Base-by-base conservation (phyloP, 2,888 invertebrate genomes). In the Amphipyra berbera region DNA sequence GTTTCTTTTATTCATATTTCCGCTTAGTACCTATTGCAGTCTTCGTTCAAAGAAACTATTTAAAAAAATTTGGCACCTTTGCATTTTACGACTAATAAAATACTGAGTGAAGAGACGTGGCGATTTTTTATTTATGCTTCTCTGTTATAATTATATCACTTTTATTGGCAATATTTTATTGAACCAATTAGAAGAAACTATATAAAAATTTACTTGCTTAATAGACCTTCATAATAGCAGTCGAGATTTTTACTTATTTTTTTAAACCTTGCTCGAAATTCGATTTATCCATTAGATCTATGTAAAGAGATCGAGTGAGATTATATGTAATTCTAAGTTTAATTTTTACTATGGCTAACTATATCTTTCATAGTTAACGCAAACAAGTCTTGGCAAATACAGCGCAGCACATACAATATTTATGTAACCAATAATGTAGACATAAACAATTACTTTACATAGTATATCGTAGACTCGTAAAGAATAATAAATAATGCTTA, bases 1-100 rank as follows among this genome's bases (percentile, higher is more conserved):
- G 71, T 64, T 76, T 73, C n/a, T 78, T 79, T 72, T 66, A 46
- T 40, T 52, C 14, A 6, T 27, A 45, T 54, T 45, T 42, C n/a
- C 50, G 40, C 13, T 12, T n/a, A 38, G 7, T 37, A 40, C 27
- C 45, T 61, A 9, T 59, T 55, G n/a, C 10, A 35, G 14, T 6
- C 2, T 46, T 42, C 21, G 35, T 13, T 35, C 15, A 14, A 30
- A 40, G 4, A 10, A 41, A 37, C 3, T 52, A 52, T 13, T 38
- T n/a, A n/a, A n/a, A n/a, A n/a, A 8, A n/a, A n/a, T 37, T 46
- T 69, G 48, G 48, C 70, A 41, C 13, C 9, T 15, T 38, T 37
- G 10, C 14, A 15, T 21, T 50, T 52, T 7, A 42, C 13, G 0
- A 30, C 6, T 27, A 50, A 7, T 38, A 50, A 27, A 45, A 12